Conservation (phyloP, 2,113 vertebrate species). For the Tragelaphus strepsiceros region DNA sequence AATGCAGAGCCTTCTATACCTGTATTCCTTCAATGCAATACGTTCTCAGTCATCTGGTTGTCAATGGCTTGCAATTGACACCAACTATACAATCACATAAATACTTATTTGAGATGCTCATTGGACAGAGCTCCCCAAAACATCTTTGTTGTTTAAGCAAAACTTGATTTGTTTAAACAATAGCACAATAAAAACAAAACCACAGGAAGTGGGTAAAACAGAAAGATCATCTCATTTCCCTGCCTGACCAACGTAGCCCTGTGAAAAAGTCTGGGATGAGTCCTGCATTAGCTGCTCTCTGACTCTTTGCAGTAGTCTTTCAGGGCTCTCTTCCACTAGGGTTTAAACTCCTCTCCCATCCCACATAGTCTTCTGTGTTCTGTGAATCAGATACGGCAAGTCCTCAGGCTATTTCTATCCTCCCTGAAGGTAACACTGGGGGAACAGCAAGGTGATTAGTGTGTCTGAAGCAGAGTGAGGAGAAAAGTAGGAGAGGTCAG, state of each 20-base stretch:
- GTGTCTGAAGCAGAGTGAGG: neutral
- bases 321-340: neutral
- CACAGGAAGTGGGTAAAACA: neutral
- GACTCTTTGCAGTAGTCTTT: neutral
- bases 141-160: neutral
- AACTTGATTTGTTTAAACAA: neutral
- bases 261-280: neutral
- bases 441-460: neutral
- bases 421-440: too few species aligned
- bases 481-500: neutral
- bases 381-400: neutral
- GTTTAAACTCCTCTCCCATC: neutral
- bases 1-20: neutral
- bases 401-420: neutral
- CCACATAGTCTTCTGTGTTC: neutral
- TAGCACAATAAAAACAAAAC: neutral
- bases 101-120: neutral
- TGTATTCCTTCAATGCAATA: neutral
- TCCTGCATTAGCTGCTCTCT: neutral
- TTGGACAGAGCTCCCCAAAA: neutral
- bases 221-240: neutral
- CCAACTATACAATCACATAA: neutral
- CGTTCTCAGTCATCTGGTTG: neutral
- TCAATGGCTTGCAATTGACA: neutral
- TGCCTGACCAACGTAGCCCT: neutral